Conservation (phyloP, 37 sponge, comb jelly and placozoan species). For the Dysidea cf. avara region DNA sequence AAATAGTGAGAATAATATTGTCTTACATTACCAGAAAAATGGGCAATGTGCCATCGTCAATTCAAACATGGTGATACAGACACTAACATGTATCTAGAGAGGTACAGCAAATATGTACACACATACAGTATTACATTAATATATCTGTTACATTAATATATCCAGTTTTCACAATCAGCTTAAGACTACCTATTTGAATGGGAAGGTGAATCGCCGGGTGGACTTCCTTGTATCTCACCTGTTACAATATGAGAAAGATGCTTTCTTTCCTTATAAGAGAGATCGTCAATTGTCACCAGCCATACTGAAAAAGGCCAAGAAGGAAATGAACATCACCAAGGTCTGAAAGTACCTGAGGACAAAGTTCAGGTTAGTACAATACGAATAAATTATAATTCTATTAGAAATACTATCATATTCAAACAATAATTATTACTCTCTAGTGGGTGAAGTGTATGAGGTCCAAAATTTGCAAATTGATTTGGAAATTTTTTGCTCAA, state of each 20-base stretch:
- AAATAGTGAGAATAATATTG: no score
- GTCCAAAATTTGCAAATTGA: no score
- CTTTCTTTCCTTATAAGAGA: constrained; percentile 23
- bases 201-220: constrained; percentile 35
- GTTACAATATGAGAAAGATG: constrained; percentile 25
- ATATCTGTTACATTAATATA: neutral
- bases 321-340: constrained; percentile 14
- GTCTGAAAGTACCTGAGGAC: neutral
- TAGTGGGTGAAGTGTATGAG: no score
- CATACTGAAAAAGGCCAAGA: neutral
- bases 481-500: no score
- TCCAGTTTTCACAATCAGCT: constrained; percentile 35
- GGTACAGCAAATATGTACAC: neutral
- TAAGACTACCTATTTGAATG: constrained; percentile 27
- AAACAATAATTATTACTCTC: no score
- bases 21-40: no score
- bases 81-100: constrained; percentile 27
- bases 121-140: neutral
- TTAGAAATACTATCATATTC: no score
- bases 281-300: constrained; percentile 4
- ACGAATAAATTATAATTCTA: neutral
- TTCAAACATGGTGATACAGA: constrained; percentile 33
- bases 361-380: constrained; percentile 1
- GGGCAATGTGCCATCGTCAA: constrained; percentile 26
- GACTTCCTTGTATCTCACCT: constrained; percentile 21